A percentile compares a stretch with the other conserved stretches of the same genome.
phyloP scores from a whole-genome alignment of 2,797 vertebrate species.

The Hozukius guyotensis region DNA sequence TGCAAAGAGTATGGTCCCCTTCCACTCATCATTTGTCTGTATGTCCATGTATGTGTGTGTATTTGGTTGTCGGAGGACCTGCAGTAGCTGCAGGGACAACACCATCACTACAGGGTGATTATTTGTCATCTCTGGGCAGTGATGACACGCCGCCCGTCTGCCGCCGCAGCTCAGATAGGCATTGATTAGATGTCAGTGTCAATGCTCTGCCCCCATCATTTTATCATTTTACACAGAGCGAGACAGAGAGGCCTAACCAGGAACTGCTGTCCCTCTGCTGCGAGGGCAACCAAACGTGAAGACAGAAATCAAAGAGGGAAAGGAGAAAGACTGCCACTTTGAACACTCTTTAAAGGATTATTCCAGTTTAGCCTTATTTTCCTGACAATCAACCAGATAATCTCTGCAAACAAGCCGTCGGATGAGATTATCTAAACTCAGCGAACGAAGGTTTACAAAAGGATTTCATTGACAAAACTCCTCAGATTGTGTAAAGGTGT shows the following conservation, averaged over 20 bases:
- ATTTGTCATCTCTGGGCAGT: conserved; percentile 54
- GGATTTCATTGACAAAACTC: background rate
- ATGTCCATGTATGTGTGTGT: background rate
- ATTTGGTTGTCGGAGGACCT: background rate
- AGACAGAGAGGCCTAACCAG: conserved; percentile 23
- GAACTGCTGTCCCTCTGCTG: conserved; percentile 14
- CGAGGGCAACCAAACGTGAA: background rate
- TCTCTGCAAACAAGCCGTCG: background rate
- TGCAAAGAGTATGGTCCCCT: background rate
- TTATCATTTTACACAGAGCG: conserved; percentile 35
- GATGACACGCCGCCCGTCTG: conserved; percentile 53
- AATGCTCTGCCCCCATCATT: conserved; percentile 33
- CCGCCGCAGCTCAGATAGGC: conserved; percentile 47
- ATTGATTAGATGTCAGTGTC: conserved; percentile 69
- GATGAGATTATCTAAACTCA: background rate
- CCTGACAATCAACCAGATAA: background rate
- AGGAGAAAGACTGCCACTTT: background rate
- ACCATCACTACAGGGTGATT: conserved; percentile 42
- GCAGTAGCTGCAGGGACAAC: conserved; percentile 33
- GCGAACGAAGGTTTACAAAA: background rate
- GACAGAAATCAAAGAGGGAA: background rate
- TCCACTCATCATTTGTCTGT: background rate
- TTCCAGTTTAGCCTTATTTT: background rate
- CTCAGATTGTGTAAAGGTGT: background rate
- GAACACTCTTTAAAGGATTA: background rate